Evolutionary conservation across 2,113 vertebrate species (phyloP).

Genomic region (Struthio camelus): DNA sequence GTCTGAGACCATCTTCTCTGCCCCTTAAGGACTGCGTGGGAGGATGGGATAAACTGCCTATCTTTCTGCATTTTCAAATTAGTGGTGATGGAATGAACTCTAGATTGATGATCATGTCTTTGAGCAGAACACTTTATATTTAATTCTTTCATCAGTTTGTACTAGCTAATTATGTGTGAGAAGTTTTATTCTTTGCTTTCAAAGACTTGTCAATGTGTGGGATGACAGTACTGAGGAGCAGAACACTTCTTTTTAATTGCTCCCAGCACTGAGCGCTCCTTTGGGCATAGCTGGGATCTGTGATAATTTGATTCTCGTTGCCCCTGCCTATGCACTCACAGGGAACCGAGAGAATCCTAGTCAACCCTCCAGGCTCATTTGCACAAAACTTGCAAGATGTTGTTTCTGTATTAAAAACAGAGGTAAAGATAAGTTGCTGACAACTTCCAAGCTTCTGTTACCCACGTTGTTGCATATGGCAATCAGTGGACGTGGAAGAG

Average conservation of each 20-base stretch:
- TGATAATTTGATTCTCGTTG: conserved; percentile 28
- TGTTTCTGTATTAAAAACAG: background rate
- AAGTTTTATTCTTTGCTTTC: conserved; percentile 68
- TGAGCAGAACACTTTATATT: conserved; percentile 50
- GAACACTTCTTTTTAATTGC: conserved; percentile 55
- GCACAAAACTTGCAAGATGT: background rate
- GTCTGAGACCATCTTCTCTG: background rate
- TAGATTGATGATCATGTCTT: conserved; percentile 46
- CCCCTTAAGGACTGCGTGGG: background rate
- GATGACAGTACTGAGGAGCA: conserved; percentile 41
- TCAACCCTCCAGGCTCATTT: background rate
- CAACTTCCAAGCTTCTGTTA: background rate
- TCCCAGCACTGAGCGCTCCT: conserved; percentile 16
- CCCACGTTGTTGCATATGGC: background rate
- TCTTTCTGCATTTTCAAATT: conserved; percentile 35
- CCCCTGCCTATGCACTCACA: background rate
- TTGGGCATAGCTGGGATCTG: conserved; percentile 2
- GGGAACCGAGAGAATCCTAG: background rate
- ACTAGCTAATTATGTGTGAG: conserved; percentile 63
- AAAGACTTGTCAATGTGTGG: conserved; percentile 59
- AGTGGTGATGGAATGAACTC: conserved; percentile 6
- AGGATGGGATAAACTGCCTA: conserved; percentile 5
- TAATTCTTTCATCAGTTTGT: conserved; percentile 63
- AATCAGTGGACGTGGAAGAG: background rate
- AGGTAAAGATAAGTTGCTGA: background rate